Percentiles rank a stretch among this genome's conserved stretches.
These are phyloP conservation scores for Ferrisia virgata DNA, from an alignment of 2,888 invertebrate species.

Conservation along the genomic window DNA sequence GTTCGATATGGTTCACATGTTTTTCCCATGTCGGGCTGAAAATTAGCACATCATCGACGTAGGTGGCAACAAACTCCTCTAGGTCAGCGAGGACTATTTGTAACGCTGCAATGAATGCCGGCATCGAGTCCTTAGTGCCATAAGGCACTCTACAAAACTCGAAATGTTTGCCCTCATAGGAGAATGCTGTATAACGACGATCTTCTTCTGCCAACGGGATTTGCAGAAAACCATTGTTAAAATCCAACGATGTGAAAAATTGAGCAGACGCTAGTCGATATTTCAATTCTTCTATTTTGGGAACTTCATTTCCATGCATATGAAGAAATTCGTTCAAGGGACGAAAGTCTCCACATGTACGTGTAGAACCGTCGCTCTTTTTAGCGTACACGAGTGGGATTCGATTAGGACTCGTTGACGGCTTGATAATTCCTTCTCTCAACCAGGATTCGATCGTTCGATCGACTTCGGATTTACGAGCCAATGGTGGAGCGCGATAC, in stretches of 20 bases:
- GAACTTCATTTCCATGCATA: background rate
- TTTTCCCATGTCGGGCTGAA: background rate
- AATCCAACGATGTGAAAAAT: conserved; percentile 47
- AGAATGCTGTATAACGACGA: conserved; percentile 47
- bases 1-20: background rate
- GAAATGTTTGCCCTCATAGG: background rate
- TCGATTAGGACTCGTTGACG: background rate
- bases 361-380: background rate
- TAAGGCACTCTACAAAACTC: background rate
- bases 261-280: background rate
- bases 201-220: conserved; percentile 47
- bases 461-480: background rate
- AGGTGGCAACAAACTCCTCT: background rate
- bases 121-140: background rate
- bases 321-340: background rate
- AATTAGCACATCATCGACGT: background rate
- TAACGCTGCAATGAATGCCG: background rate
- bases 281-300: background rate
- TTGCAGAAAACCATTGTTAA: conserved; percentile 50
- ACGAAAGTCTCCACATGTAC: background rate
- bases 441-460: background rate
- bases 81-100: background rate
- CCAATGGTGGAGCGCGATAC: background rate
- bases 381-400: background rate
- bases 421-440: background rate